Evolutionary conservation across 2,797 vertebrate genomes (phyloP).

Genomic region (Leontocebus nigricollis): DNA sequence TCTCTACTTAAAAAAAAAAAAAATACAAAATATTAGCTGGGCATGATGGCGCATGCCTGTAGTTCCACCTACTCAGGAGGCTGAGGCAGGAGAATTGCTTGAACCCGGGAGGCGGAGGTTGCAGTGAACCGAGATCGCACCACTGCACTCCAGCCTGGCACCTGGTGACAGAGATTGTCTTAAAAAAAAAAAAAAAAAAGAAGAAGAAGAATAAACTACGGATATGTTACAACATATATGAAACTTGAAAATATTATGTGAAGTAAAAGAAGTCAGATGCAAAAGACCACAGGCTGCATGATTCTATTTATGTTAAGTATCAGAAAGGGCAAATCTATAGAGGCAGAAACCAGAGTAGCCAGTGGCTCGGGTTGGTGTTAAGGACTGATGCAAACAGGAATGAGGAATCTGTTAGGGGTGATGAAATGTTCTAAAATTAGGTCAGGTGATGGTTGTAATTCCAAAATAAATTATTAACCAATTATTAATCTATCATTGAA

Average conservation of each 20-base stretch:
- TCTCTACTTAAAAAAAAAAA: too few relatives aligned
- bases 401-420: background rate
- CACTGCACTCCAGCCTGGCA: too few relatives aligned
- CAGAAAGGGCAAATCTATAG: background rate
- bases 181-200: too few relatives aligned
- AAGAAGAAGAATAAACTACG: too few relatives aligned
- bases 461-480: background rate
- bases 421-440: background rate
- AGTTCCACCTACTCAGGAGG: too few relatives aligned
- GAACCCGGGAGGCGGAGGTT: too few relatives aligned
- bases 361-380: background rate
- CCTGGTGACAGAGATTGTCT: too few relatives aligned
- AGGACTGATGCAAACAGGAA: background rate
- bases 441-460: background rate
- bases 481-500: background rate
- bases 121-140: too few relatives aligned
- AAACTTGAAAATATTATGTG: background rate
- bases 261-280: background rate
- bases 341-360: background rate
- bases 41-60: too few relatives aligned
- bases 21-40: too few relatives aligned
- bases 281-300: background rate
- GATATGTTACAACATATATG: background rate
- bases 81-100: too few relatives aligned
- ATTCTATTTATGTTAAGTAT: background rate